phyloP scores from a whole-genome alignment of 2,113 vertebrate genomes.

The Rhinopomastus cyanomelas region DNA sequence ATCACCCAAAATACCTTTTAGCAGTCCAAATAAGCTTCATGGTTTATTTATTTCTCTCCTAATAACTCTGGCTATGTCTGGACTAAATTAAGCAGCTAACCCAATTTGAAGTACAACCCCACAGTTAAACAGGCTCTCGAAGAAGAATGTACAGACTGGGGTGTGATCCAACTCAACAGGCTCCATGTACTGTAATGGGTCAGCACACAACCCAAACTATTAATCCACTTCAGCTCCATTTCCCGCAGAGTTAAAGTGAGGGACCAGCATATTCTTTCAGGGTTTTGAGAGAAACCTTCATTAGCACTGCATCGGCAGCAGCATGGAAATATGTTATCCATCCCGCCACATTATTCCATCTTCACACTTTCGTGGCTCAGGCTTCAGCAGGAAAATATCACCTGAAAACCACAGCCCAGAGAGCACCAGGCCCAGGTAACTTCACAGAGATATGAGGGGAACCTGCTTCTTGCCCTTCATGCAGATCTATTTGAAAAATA shows the following conservation, averaged over 20 bases:
- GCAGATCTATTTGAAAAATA: neutral
- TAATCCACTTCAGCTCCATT: neutral
- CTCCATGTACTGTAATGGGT: neutral
- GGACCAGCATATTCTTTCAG: neutral
- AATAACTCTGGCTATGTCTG: slow-evolving; percentile 40
- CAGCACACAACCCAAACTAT: neutral
- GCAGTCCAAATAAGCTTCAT: slow-evolving; percentile 1
- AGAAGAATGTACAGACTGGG: neutral
- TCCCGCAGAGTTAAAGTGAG: neutral
- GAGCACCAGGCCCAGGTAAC: neutral
- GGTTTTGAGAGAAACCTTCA: neutral
- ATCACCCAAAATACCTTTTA: slow-evolving; percentile 43
- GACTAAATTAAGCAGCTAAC: slow-evolving; percentile 28
- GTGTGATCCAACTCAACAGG: neutral
- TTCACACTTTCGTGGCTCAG: neutral
- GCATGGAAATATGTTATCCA: neutral
- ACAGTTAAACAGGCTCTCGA: neutral
- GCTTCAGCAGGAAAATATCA: neutral
- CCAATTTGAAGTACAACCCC: neutral
- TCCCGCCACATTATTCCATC: rapidly evolving
- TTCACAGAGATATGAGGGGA: neutral
- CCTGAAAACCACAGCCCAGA: neutral
- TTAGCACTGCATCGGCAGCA: neutral
- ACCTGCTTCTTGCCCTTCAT: neutral
- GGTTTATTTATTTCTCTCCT: slow-evolving; percentile 58